Base-by-base conservation (phyloP, 2,113 vertebrate species). In the Callipepla californica region DNA sequence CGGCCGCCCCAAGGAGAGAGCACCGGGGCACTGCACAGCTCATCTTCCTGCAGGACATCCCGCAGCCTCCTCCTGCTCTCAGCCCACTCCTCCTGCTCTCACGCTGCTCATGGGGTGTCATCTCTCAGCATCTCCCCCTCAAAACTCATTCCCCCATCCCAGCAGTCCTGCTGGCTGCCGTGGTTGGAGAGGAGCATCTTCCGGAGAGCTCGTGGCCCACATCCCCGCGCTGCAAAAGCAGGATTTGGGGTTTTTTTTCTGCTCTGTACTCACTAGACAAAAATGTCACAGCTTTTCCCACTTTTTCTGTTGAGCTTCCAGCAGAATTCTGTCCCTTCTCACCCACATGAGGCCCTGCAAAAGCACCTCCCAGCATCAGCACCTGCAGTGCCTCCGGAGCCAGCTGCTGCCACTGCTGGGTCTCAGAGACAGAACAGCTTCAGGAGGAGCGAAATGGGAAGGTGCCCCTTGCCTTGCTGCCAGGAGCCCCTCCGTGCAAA, bases 1-100 rank as follows among this genome's bases (percentile, higher is more conserved):
- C 0, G 9, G 53, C 8, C 1, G 3, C 74, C n/a, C 65, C 68
- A n/a, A 5, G 23, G 44, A 42, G 47, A 45, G 7, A 44, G 50
- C 20, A 59, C 40, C 12, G 1, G 40, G 40, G 57, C 57, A 30
- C 25, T n/a, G 28, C 34, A 48, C 3, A 42, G 12, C 34, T 79
- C 47, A 17, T 9, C 23, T 50, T 59, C 63, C 17, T 12, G 2
- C 74, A 73, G 85, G 30, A 21, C 6, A 47, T 59, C 18, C 79
- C 45, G 12, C 48, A 28, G 13, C 5, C 51, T 62, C 8, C 57
- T 63, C 38, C 73, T 23, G 12, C 48, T 30, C 48, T n/a, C 13
- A 77, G 74, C 34, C 47, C 47, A 16, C 59, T 13, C 47, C 16
- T 58, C 7, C 73, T 66, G 45, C 66, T 47, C 66, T 61, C 14